Evolutionary conservation across 1,140 invertebrate genomes (phyloP).

Genomic region (Paralvinella palmiformis): DNA sequence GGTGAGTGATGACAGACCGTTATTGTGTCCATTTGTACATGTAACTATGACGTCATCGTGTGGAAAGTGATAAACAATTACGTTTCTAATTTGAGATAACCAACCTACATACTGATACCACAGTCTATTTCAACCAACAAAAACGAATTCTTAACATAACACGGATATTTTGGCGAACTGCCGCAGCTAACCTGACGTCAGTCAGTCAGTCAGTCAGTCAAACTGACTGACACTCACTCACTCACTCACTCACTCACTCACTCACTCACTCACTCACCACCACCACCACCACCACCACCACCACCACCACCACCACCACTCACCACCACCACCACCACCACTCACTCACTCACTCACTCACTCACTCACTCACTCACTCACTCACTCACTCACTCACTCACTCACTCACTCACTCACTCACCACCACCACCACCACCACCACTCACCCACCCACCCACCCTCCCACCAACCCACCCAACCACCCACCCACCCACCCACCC

Average conservation of each 20-base stretch:
- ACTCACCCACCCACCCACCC: conserved; percentile 1
- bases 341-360: neutral
- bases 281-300: neutral
- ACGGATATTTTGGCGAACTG: neutral
- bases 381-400: conserved; percentile 5
- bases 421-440: neutral
- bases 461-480: neutral
- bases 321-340: neutral
- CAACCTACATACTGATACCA: neutral
- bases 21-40: no score
- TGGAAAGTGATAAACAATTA: no score
- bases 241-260: neutral
- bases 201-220: neutral
- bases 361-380: conserved; percentile 5
- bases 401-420: neutral
- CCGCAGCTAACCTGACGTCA: neutral
- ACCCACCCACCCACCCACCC: neutral
- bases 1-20: no score
- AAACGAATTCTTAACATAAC: neutral
- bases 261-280: conserved; percentile 1
- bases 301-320: neutral
- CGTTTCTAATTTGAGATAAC: neutral
- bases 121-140: neutral
- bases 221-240: neutral
- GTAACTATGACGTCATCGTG: no score